Evolutionary conservation across 2,888 invertebrate genomes (phyloP), one percentile per base, ranked within the genome.

Genomic region (Liposcelis brunnea): DNA sequence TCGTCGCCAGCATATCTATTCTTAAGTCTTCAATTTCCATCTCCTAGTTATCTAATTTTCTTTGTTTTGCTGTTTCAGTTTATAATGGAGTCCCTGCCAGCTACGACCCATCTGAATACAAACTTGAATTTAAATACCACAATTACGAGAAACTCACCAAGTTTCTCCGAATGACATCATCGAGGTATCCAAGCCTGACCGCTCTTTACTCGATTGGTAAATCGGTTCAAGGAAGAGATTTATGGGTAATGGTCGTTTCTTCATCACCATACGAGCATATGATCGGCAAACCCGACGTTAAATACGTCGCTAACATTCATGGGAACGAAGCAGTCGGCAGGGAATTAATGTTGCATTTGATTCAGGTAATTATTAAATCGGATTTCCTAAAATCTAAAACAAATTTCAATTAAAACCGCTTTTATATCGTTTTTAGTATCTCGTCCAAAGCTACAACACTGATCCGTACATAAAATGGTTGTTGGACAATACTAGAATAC

Each of bases 251-350:
- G 78, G 90, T 90, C 37, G 80, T 91, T 44, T 86, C 87, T 1
- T 75, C 85, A 2, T 86, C 86, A 1, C 87, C 89, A 0, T 86
- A 85, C 61, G 85, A 89, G 59, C 87, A 89, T 60, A 85, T 87
- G 80, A 76, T 87, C 53, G 89, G 89, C 44, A 87, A 94, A 61
- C 97, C 98, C 2, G 94, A 97, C 63, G 91, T 98, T 45, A 97
- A 97, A 64, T 95, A 94, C 63, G 83, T 98, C 45, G 97, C 84
- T 46, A 94, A 91, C 65, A 94, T 94, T 67, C 98, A 98, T 64
- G 98, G 98, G 49, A 94, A 95, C 61, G 97, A 90, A 65, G 84
- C 86, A 1, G 89, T 98, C 31, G 97, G 97, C 11, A 74, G 94
- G 19, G 97, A 98, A 65, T 67, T 97, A 55, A 74, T 98, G 58